These are phyloP conservation scores for Bombus turneri DNA, from an alignment of 1,140 invertebrate genomes.

Conservation along the genomic window DNA sequence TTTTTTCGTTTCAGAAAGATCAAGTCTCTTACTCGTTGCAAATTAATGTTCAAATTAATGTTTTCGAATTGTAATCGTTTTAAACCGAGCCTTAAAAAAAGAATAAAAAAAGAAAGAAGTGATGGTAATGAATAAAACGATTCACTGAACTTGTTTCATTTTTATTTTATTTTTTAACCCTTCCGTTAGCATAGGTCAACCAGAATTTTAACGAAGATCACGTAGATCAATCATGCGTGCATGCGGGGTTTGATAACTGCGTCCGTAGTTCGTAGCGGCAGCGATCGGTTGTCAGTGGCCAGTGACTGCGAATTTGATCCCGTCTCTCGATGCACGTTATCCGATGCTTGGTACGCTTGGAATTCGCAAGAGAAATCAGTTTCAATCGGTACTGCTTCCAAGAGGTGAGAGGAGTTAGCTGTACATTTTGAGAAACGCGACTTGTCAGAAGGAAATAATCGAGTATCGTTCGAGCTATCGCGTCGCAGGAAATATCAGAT, in stretches of 20 bases:
- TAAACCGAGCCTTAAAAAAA: too few relatives aligned
- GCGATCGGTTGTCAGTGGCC: conserved; percentile 34
- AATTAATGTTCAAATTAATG: not conserved
- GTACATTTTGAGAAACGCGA: not conserved
- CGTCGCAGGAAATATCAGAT: not conserved
- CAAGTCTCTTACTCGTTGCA: too few relatives aligned
- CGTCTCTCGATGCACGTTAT: conserved; percentile 26
- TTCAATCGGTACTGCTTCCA: not conserved
- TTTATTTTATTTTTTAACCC: not conserved
- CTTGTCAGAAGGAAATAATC: not conserved
- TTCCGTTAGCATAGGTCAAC: not conserved
- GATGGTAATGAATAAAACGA: not conserved
- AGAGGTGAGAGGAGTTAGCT: not conserved
- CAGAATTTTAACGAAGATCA: conserved; percentile 20
- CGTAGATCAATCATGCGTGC: conserved; percentile 6
- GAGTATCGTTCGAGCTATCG: not conserved
- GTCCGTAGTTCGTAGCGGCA: too few relatives aligned
- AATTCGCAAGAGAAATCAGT: conserved; percentile 43
- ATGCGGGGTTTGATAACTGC: conserved; percentile 7
- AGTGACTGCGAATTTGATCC: conserved; percentile 34
- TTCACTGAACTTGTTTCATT: not conserved
- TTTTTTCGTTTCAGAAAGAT: too few relatives aligned
- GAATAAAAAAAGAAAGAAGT: not conserved
- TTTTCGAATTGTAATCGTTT: not conserved
- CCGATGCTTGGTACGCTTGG: not conserved